Evolutionary conservation across 2,888 invertebrate species (phyloP).

Genomic region (Taphrorychus bicolor): DNA sequence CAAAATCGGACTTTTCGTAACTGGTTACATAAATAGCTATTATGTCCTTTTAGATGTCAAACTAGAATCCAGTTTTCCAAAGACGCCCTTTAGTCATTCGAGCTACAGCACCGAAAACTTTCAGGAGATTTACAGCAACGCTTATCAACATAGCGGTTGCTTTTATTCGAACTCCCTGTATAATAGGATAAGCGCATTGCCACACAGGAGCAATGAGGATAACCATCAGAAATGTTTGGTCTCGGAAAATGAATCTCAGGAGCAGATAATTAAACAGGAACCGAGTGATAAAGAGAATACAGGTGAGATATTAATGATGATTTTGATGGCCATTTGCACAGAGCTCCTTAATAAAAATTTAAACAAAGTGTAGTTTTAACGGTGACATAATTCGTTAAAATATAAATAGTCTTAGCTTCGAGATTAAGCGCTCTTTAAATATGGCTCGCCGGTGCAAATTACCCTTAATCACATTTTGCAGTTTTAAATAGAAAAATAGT

Average conservation of each 20-base stretch:
- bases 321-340: no score
- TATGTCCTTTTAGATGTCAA: constrained; percentile 52
- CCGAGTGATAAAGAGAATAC: constrained; percentile 44
- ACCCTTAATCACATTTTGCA: no score
- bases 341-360: no score
- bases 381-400: no score
- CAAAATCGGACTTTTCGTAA: no score
- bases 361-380: no score
- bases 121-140: constrained; percentile 53
- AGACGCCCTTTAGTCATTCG: constrained; percentile 46
- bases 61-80: constrained; percentile 51
- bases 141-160: constrained; percentile 54
- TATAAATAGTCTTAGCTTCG: no score
- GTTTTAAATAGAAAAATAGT: no score
- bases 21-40: no score
- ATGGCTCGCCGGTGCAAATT: no score
- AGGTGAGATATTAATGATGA: no score
- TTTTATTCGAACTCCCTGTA: constrained; percentile 54
- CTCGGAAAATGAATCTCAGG: neutral
- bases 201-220: constrained; percentile 31
- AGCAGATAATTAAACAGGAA: constrained; percentile 32
- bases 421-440: no score
- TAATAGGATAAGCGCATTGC: constrained; percentile 46
- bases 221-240: constrained; percentile 14
- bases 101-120: constrained; percentile 46